These are phyloP conservation scores for Drosophila kambysellisi DNA, from an alignment of 2,888 invertebrate species.

Conservation along the genomic window DNA sequence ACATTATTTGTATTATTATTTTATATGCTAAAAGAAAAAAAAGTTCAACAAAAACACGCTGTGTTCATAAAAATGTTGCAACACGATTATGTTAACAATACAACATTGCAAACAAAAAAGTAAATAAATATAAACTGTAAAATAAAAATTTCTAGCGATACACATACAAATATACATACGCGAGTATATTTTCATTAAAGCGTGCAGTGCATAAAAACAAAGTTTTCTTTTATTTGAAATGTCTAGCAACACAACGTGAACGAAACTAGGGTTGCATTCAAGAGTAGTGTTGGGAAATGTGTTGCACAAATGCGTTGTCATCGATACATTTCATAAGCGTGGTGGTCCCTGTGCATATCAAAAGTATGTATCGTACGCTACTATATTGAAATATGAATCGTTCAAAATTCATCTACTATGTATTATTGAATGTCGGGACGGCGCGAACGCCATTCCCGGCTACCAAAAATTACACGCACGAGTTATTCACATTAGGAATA, in stretches of 20 bases:
- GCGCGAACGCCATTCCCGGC: conserved; percentile 89
- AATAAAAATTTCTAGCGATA: conserved; percentile 75
- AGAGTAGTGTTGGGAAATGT: background rate
- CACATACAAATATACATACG: conserved; percentile 61
- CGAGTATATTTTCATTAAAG: conserved; percentile 62
- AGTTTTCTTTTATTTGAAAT: background rate
- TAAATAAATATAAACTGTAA: conserved; percentile 73
- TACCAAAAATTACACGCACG: conserved; percentile 90
- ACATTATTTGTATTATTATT: conserved; percentile 75
- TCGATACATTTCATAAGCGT: background rate
- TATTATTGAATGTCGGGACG: conserved; percentile 85
- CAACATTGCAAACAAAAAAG: conserved; percentile 58
- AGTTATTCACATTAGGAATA: conserved; percentile 91
- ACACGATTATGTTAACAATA: conserved; percentile 64
- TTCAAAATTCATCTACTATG: background rate
- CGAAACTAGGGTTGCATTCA: background rate
- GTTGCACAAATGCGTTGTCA: background rate
- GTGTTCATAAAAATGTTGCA: conserved; percentile 71
- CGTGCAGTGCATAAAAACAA: conserved; percentile 63
- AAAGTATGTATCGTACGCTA: fast-evolving
- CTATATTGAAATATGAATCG: background rate
- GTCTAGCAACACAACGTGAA: background rate
- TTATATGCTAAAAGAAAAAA: conserved; percentile 50
- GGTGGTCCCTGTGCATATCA: background rate
- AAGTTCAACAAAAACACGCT: conserved; percentile 55